phyloP scores from a whole-genome alignment of 64 coral and sea anemone species.

The Montipora capricornis region DNA sequence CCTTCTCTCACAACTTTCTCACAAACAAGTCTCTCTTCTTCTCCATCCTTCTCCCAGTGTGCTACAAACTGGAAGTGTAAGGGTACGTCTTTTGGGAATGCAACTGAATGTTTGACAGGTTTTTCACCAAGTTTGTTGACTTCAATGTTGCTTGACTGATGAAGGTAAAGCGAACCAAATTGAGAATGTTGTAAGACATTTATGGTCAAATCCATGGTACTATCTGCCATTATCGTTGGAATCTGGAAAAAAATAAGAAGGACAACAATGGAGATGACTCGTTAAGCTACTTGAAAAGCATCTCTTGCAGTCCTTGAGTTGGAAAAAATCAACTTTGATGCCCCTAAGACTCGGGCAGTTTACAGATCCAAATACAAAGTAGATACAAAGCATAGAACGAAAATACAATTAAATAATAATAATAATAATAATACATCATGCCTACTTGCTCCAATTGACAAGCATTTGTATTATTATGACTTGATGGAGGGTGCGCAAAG shows the following conservation, averaged over 20 bases:
- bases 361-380: too few species aligned
- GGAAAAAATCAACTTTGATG: too few species aligned
- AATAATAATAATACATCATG: too few species aligned
- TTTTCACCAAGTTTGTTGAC: slow-evolving; percentile 56
- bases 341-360: too few species aligned
- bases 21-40: slow-evolving; percentile 67
- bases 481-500: too few species aligned
- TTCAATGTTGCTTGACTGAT: slow-evolving; percentile 74
- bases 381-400: too few species aligned
- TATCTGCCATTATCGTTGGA: slow-evolving; percentile 74
- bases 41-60: slow-evolving; percentile 72
- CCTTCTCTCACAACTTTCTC: slow-evolving; percentile 84
- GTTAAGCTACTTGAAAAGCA: too few species aligned
- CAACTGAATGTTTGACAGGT: slow-evolving; percentile 62
- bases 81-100: slow-evolving; percentile 46
- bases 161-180: slow-evolving; percentile 77
- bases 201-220: slow-evolving; percentile 59
- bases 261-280: too few species aligned
- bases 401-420: too few species aligned
- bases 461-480: too few species aligned
- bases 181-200: slow-evolving; percentile 69
- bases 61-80: slow-evolving; percentile 71
- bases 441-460: too few species aligned
- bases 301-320: too few species aligned
- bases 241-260: slow-evolving; percentile 58